A percentile compares a stretch with the other conserved stretches of the same genome.
Evolutionary conservation across 2,888 invertebrate genomes (phyloP).

Genomic region (Napeogenes sylphis): DNA sequence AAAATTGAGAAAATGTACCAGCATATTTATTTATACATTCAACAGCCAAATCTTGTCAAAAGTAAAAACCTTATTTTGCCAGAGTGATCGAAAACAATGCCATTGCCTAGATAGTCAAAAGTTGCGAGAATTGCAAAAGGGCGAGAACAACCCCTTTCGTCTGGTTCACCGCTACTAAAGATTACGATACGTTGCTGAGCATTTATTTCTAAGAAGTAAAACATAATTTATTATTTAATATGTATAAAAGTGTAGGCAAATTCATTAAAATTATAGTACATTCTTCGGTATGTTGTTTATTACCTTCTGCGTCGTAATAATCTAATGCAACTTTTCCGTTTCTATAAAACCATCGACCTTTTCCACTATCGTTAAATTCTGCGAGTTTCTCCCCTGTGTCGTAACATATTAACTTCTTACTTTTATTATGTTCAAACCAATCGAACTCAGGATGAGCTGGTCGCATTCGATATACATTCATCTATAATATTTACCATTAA

Average conservation of each 20-base stretch:
- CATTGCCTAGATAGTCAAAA: slow-evolving; percentile 67
- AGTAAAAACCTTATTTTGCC: slow-evolving; percentile 61
- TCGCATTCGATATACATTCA: slow-evolving; percentile 69
- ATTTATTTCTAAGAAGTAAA: slow-evolving; percentile 49
- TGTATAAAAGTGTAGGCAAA: too few relatives aligned
- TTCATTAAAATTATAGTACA: not conserved
- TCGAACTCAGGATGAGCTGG: slow-evolving; percentile 67
- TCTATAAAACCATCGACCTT: slow-evolving; percentile 61
- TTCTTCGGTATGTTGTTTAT: not conserved
- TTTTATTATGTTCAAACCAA: slow-evolving; percentile 67
- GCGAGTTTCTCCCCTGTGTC: slow-evolving; percentile 62
- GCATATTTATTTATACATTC: not conserved
- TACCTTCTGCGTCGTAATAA: slow-evolving; percentile 68
- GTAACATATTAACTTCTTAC: slow-evolving; percentile 53
- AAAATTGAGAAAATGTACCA: slow-evolving; percentile 17
- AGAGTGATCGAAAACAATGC: slow-evolving; percentile 64
- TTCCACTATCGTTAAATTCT: slow-evolving; percentile 60
- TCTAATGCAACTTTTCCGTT: slow-evolving; percentile 62
- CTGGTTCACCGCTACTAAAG: slow-evolving; percentile 62
- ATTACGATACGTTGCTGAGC: slow-evolving; percentile 63
- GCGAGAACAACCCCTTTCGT: slow-evolving; percentile 54
- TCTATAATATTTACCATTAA: slow-evolving; percentile 38
- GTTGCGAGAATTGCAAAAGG: slow-evolving; percentile 61
- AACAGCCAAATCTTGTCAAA: not conserved
- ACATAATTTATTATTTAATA: not conserved